Evolutionary conservation across 1,140 invertebrate genomes (phyloP), one percentile per base, ranked within the genome.

Genomic region (Aphis craccivora): DNA sequence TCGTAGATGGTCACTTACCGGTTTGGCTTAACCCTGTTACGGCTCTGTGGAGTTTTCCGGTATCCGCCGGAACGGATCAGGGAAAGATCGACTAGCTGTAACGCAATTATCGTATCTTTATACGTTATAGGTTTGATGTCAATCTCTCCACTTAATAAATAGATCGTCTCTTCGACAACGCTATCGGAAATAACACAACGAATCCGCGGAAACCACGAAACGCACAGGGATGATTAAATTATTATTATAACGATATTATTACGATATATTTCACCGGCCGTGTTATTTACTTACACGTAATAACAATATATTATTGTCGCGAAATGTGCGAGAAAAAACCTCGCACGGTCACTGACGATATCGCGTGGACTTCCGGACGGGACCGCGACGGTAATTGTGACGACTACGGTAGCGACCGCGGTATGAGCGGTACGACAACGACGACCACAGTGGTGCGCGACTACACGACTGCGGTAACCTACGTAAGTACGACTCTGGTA

Each of bases 401-500:
- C 84, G 40, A 43, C 11, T 40, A 0, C 9, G 84, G 45, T 43
- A n/a, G 60, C 84, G 84, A 84, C 37, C 83, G 30, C 60, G 60
- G 60, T 76, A 76, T 76, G 60, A 76, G 60, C 7, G 60, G 60
- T 76, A 25, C 83, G 37, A 30, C 60, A 30, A 45, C 83, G 83
- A 84, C 25, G 2, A 86, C 23, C 84, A 23, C 48, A 48, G 6
- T n/a, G 43, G 43, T 45, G 45, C n/a, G 20, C 48, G n/a, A 53
- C 48, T 76, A 76, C n/a, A 37, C 87, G 87, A 89, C 87, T 51
- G n/a, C 87, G 87, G 87, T 89, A 89, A 43, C 25, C 37, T 84
- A 84, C 7, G 40, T 40, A 40, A 84, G 37, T 40, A 84, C 40
- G 40, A 40, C 23, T 37, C 25, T 40, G 84, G 40, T 87, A 43